Base-by-base conservation (phyloP, 2,888 invertebrate species). In the Eupithecia subumbrata region DNA sequence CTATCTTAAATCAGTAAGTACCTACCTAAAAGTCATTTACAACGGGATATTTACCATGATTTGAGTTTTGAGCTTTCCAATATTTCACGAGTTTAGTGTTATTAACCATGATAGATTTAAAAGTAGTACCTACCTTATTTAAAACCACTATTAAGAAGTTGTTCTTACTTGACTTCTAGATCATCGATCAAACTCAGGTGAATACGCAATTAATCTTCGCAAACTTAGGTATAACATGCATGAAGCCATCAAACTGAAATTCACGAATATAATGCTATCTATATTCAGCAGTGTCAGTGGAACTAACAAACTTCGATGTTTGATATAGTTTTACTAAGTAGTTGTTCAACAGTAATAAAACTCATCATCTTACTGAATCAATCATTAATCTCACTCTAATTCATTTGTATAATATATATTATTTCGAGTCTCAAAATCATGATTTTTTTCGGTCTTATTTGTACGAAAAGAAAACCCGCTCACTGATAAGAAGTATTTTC, bases 241-340 rank as follows among this genome's bases (percentile, higher is more conserved):
- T 83, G 85, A 85, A 84, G 83, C 82, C 81, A 84, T 84, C 80
- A 80, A 84, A 85, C 83, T 83, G 84, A 85, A 86, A 84, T 87
- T 84, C 82, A 78, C 75, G 79, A 80, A 83, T 87, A 88, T 88
- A 89, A 86, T 86, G 84, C 86, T 89, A 90, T 89, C 89, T 87
- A 84, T 87, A 87, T 86, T 86, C 86, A 85, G 83, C 86, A 86
- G 87, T 86, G 87, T 87, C 87, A 87, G 86, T 81, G 75, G 69
- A 76, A 76, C 75, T 76, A 69, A 82, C 81, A 80, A 89, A 91
- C 86, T 91, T 90, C 85, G 88, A 90, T 90, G 90, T 91, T 91
- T 90, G 91, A 86, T 37, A 40, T 40, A 64, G 64, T 88, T 87
- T 85, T 22, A 68, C 25, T 22, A 22, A 18, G 25, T 67, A 30